A percentile compares a stretch with the other conserved stretches of the same genome.
These are phyloP conservation scores for Lasioglossum calceatum DNA, from an alignment of 2,888 invertebrate genomes.

Conservation along the genomic window DNA sequence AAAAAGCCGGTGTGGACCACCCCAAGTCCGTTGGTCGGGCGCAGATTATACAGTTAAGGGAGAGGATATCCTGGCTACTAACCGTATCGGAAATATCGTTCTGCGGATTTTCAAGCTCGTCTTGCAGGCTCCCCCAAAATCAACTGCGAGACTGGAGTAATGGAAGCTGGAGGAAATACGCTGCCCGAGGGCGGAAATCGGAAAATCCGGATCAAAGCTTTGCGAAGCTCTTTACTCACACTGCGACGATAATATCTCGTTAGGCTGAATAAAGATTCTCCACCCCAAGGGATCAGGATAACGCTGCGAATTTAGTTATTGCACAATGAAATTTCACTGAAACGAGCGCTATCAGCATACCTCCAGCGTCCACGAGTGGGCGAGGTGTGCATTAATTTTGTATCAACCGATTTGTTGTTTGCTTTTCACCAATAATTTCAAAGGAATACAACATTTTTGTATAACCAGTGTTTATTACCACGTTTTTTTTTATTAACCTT, in stretches of 20 bases:
- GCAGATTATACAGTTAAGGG: conserved; percentile 64
- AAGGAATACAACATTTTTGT: no score
- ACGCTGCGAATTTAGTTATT: conserved; percentile 29
- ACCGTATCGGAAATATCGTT: conserved; percentile 70
- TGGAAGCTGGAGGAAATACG: conserved; percentile 38
- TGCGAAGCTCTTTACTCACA: conserved; percentile 22
- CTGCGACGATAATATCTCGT: conserved; percentile 39
- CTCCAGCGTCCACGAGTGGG: neutral
- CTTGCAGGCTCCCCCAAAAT: conserved; percentile 38
- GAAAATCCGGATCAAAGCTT: conserved; percentile 58
- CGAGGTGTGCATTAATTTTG: neutral
- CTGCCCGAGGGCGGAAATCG: conserved; percentile 55
- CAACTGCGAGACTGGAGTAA: conserved; percentile 42
- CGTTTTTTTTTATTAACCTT: no score
- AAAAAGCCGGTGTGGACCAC: conserved; percentile 27
- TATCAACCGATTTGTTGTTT: neutral
- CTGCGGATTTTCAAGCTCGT: conserved; percentile 55
- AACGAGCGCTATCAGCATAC: neutral
- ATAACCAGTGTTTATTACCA: no score
- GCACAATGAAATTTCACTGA: conserved; percentile 7
- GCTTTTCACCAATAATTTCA: neutral
- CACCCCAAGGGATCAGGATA: neutral
- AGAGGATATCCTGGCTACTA: conserved; percentile 57
- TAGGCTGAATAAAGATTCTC: conserved; percentile 32
- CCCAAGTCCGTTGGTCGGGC: conserved; percentile 53